Percentiles rank a stretch among this genome's conserved stretches.
Conservation (phyloP, 2,797 vertebrate species). For the Gambelia wislizenii region DNA sequence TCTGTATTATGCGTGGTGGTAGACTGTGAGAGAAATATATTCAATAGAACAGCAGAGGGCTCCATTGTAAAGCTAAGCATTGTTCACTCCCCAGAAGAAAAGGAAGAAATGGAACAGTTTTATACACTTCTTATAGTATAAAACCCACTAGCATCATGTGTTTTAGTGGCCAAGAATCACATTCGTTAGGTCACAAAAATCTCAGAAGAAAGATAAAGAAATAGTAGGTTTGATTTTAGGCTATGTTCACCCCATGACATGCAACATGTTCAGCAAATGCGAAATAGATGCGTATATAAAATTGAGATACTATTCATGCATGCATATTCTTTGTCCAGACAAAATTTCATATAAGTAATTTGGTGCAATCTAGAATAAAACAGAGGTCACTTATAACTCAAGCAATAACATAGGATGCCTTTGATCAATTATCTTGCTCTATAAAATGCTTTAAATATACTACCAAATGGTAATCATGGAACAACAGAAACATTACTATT, state of each 20-base stretch:
- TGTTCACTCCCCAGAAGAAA: conserved; percentile 29
- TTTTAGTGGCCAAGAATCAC: conserved; percentile 16
- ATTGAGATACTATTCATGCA: conserved; percentile 13
- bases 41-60: conserved; percentile 32
- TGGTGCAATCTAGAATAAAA: conserved; percentile 34
- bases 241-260: neutral
- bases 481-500: conserved; percentile 80
- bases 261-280: neutral
- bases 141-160: neutral
- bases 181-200: conserved; percentile 36
- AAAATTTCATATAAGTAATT: conserved; percentile 62
- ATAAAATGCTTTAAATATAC: conserved; percentile 72
- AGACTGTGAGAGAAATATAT: conserved; percentile 29
- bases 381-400: conserved; percentile 71
- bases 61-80: conserved; percentile 8
- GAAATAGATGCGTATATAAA: neutral
- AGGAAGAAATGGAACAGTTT: conserved; percentile 1
- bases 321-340: conserved; percentile 26
- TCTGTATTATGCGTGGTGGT: conserved; percentile 14
- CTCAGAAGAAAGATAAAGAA: conserved; percentile 31
- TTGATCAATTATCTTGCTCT: conserved; percentile 70
- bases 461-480: conserved; percentile 78
- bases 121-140: neutral
- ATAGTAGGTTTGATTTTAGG: conserved; percentile 7
- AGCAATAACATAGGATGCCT: conserved; percentile 73